Conservation (phyloP, 2,797 vertebrate genomes). For the Macrochelys suwanniensis region DNA sequence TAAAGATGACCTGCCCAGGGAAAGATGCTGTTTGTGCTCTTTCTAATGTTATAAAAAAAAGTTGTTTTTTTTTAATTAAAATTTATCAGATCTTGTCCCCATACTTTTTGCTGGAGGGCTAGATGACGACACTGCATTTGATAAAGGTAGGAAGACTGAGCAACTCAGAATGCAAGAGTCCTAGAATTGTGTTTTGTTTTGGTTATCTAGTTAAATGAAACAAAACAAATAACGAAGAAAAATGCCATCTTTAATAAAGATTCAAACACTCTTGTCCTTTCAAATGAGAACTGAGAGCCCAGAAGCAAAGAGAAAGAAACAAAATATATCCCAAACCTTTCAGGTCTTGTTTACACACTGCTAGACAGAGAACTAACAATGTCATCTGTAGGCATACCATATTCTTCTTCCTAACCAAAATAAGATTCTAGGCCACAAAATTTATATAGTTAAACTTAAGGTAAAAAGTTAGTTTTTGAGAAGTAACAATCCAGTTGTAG, state of each 20-base stretch:
- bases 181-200: fast-evolving
- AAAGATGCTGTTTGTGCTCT: fast-evolving
- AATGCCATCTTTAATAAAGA: neutral
- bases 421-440: neutral
- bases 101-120: neutral
- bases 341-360: neutral
- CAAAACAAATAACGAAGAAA: neutral
- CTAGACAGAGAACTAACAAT: neutral
- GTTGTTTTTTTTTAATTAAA: neutral
- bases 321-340: neutral
- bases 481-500: neutral
- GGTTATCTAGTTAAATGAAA: neutral
- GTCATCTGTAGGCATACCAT: neutral
- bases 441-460: fast-evolving
- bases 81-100: neutral
- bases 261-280: neutral
- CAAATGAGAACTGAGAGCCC: neutral
- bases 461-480: neutral
- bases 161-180: neutral
- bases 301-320: neutral
- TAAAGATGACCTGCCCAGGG: fast-evolving
- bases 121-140: neutral
- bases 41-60: neutral
- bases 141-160: neutral
- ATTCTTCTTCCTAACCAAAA: neutral